A percentile compares a stretch with the other conserved stretches of the same genome.
phyloP scores from a whole-genome alignment of 2,113 vertebrate species.

The Isichthys henryi region DNA sequence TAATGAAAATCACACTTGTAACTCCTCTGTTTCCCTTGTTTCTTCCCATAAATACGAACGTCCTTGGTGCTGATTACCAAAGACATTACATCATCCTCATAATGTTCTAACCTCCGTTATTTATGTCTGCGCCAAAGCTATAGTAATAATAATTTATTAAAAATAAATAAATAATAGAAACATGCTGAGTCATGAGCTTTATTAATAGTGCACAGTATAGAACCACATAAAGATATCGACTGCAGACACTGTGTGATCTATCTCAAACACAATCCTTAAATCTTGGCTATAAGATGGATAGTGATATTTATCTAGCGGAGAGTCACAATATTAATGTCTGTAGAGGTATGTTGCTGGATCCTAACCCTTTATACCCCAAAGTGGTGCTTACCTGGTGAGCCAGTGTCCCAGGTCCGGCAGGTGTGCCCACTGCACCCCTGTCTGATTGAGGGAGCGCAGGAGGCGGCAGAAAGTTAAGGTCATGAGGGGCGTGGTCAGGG shows the following conservation, averaged over 20 bases:
- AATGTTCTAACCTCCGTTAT: neutral
- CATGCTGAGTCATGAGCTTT: constrained; percentile 4
- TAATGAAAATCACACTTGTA: neutral
- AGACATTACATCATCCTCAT: neutral
- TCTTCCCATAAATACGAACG: neutral
- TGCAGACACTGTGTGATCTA: neutral
- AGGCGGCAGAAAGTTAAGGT: constrained; percentile 80
- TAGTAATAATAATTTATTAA: neutral
- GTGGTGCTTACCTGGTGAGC: constrained; percentile 75
- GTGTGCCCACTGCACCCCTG: constrained; percentile 89
- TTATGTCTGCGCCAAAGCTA: neutral
- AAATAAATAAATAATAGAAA: neutral
- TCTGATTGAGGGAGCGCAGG: constrained; percentile 88
- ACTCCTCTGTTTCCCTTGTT: neutral
- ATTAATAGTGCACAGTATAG: neutral
- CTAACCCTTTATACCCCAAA: neutral
- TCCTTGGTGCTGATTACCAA: neutral
- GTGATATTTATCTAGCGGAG: neutral
- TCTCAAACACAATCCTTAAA: neutral
- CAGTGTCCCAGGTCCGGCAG: constrained; percentile 85
- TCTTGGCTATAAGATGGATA: neutral
- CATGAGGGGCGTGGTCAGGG: constrained; percentile 71
- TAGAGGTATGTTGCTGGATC: neutral
- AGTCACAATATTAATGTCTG: neutral
- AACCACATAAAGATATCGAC: neutral